Evolutionary conservation across 2,888 invertebrate genomes (phyloP).

Genomic region (Cecidostiba fungosa): DNA sequence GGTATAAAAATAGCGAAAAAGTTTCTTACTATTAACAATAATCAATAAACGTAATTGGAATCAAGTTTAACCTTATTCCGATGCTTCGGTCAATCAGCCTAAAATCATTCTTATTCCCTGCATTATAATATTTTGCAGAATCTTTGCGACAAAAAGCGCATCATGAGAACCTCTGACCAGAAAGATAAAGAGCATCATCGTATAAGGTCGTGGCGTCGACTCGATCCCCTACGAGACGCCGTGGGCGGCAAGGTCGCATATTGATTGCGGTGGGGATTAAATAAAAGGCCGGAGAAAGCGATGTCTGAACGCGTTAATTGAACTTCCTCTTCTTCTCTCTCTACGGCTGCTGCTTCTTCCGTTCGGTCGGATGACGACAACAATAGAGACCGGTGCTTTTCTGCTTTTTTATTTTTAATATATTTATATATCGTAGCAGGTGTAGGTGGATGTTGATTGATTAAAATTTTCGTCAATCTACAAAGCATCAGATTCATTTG

Average conservation of each 20-base stretch:
- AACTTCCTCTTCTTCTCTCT: constrained; percentile 8
- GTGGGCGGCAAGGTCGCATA: constrained; percentile 14
- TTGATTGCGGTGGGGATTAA: constrained; percentile 28
- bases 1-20: no score
- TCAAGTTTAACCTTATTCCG: no score
- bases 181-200: neutral
- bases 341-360: neutral
- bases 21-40: no score
- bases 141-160: neutral
- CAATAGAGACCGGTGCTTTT: neutral
- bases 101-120: no score
- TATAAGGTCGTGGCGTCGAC: neutral
- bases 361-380: neutral
- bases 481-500: neutral
- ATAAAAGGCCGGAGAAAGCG: constrained; percentile 16
- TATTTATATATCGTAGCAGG: neutral
- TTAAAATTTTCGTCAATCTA: neutral
- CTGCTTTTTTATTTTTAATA: neutral
- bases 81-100: no score
- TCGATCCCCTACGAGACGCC: neutral
- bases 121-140: neutral
- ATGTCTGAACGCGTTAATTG: constrained; percentile 31
- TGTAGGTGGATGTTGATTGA: neutral
- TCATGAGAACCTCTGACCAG: neutral
- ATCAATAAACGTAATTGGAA: no score